A percentile compares a stretch with the other conserved stretches of the same genome.
Conservation (phyloP, 1,140 invertebrate genomes). For the Pseudobourletiella spinata region DNA sequence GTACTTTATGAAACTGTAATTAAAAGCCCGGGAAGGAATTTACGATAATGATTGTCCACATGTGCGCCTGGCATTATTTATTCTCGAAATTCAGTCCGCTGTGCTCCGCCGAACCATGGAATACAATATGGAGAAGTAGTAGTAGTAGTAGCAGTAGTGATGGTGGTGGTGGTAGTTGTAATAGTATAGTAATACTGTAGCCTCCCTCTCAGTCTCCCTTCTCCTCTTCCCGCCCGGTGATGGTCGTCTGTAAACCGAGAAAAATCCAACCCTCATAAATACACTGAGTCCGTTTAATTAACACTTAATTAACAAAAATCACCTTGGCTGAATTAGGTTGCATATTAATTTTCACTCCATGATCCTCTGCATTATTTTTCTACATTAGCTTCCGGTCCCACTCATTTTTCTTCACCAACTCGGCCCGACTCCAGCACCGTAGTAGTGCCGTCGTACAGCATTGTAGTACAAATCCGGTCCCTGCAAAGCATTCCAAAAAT, state of each 20-base stretch:
- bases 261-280: conserved; percentile 25
- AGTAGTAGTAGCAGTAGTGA: no score
- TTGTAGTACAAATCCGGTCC: no score
- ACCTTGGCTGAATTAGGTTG: conserved; percentile 17
- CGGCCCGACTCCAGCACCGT: no score
- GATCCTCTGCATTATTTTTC: background rate
- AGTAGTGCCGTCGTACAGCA: no score
- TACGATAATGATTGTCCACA: conserved; percentile 33
- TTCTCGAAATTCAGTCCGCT: conserved; percentile 10
- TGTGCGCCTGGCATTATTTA: conserved; percentile 30
- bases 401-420: no score
- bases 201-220: background rate
- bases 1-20: conserved; percentile 33
- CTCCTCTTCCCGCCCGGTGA: background rate
- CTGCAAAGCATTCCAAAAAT: no score
- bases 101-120: background rate
- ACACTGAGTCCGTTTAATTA: conserved; percentile 28
- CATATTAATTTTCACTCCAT: conserved; percentile 17
- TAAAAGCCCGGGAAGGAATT: conserved; percentile 27
- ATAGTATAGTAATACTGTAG: background rate
- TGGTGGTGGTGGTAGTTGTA: no score
- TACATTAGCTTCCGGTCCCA: no score
- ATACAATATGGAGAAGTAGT: no score
- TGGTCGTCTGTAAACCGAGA: conserved; percentile 12
- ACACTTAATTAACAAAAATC: conserved; percentile 33